Percentiles rank a stretch among this genome's conserved stretches.
Conservation (phyloP, 2,113 vertebrate species). For the Polypterus senegalus region DNA sequence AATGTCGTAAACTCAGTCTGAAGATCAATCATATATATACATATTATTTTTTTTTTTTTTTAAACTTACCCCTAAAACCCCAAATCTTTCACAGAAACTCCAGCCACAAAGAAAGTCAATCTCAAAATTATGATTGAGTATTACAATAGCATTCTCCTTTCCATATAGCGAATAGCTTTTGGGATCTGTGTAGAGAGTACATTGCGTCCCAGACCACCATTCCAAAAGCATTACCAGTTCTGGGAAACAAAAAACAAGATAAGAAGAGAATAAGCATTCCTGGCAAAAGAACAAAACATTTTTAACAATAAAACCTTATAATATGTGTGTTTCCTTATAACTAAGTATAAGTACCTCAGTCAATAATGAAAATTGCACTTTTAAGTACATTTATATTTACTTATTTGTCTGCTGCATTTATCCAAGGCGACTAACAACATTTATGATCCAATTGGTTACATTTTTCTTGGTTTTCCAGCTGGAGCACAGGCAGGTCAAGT, state of each 20-base stretch:
- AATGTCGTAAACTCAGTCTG: too few relatives aligned
- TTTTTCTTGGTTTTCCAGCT: too few relatives aligned
- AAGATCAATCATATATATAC: too few relatives aligned
- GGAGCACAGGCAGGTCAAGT: too few relatives aligned
- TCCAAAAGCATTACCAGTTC: constrained; percentile 88
- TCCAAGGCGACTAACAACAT: too few relatives aligned
- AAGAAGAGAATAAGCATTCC: background rate
- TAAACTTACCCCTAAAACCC: constrained; percentile 81
- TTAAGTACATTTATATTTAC: too few relatives aligned
- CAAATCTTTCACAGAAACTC: constrained; percentile 85
- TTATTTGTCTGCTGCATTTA: too few relatives aligned
- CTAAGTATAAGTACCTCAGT: too few relatives aligned
- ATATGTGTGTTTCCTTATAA: too few relatives aligned
- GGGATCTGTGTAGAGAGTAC: constrained; percentile 77
- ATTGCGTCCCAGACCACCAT: constrained; percentile 91
- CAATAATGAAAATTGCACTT: too few relatives aligned
- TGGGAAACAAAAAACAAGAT: constrained; percentile 34
- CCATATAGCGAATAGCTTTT: constrained; percentile 59
- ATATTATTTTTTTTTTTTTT: too few relatives aligned
- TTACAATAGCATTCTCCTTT: constrained; percentile 81
- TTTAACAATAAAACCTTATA: background rate
- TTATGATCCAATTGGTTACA: too few relatives aligned
- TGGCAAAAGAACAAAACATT: background rate
- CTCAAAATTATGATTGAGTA: constrained; percentile 91
- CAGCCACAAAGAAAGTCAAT: constrained; percentile 95